Evolutionary conservation across 2,888 invertebrate genomes (phyloP).

Genomic region (Leptothorax acervorum): DNA sequence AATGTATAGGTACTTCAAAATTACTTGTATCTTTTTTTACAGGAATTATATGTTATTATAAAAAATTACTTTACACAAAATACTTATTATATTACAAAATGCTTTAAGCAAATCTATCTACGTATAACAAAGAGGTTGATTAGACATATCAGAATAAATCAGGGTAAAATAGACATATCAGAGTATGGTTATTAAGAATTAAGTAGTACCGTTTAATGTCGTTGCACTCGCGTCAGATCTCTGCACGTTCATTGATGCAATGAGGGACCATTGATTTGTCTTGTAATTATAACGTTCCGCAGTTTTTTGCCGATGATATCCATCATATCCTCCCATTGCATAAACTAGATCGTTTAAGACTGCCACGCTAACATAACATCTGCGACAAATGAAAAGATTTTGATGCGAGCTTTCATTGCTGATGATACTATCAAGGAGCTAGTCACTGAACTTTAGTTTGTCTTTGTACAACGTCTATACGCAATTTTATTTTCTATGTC

Average conservation of each 20-base stretch:
- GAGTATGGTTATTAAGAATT: not conserved
- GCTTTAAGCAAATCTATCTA: not conserved
- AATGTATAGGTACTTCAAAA: not conserved
- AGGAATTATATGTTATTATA: not conserved
- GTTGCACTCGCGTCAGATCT: slow-evolving; percentile 97
- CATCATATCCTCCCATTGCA: slow-evolving; percentile 96
- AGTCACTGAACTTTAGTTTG: slow-evolving; percentile 37
- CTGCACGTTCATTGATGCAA: slow-evolving; percentile 95
- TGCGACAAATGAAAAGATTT: slow-evolving; percentile 64
- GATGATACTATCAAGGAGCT: slow-evolving; percentile 35
- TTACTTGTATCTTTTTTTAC: not conserved
- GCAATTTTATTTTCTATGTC: not conserved
- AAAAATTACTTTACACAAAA: not conserved
- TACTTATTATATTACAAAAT: not conserved
- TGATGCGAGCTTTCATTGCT: slow-evolving; percentile 39
- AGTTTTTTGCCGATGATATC: slow-evolving; percentile 94
- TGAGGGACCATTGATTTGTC: slow-evolving; percentile 95
- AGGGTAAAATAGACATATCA: slow-evolving; percentile 1
- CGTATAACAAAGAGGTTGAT: not conserved
- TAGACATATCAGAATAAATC: not conserved
- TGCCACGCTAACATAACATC: slow-evolving; percentile 95
- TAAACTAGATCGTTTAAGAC: slow-evolving; percentile 92
- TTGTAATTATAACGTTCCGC: slow-evolving; percentile 94
- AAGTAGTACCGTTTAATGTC: slow-evolving; percentile 90
- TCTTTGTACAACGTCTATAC: not conserved